Conservation (phyloP, 2,888 invertebrate genomes). For the Patella ulyssiponensis region DNA sequence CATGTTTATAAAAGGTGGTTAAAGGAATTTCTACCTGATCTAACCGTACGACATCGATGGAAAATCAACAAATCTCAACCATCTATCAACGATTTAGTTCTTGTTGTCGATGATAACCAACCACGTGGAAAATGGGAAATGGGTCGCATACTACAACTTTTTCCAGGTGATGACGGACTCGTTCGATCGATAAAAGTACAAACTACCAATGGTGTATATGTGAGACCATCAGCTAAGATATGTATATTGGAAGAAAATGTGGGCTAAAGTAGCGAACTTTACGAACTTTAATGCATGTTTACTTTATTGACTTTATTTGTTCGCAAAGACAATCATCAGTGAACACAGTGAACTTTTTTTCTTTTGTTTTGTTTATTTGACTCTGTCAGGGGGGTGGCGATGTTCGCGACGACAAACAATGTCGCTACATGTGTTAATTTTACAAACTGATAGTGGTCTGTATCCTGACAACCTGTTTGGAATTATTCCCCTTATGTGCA, state of each 20-base stretch:
- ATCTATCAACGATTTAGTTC: not conserved
- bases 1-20: not conserved
- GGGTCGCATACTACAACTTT: not conserved
- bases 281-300: too few species aligned
- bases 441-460: too few species aligned
- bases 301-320: too few species aligned
- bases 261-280: not conserved
- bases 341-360: too few species aligned
- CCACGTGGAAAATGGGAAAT: not conserved
- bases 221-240: not conserved
- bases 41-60: not conserved
- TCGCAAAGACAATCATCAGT: too few species aligned
- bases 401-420: too few species aligned
- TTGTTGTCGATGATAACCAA: not conserved
- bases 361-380: too few species aligned
- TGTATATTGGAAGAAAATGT: not conserved
- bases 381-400: too few species aligned
- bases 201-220: not conserved
- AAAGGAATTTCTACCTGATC: not conserved
- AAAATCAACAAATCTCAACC: not conserved
- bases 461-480: too few species aligned
- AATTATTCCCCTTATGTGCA: too few species aligned
- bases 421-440: too few species aligned
- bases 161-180: not conserved
- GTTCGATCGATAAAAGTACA: not conserved